phyloP scores from a whole-genome alignment of 1,140 invertebrate genomes.

The Homalodisca vitripennis region DNA sequence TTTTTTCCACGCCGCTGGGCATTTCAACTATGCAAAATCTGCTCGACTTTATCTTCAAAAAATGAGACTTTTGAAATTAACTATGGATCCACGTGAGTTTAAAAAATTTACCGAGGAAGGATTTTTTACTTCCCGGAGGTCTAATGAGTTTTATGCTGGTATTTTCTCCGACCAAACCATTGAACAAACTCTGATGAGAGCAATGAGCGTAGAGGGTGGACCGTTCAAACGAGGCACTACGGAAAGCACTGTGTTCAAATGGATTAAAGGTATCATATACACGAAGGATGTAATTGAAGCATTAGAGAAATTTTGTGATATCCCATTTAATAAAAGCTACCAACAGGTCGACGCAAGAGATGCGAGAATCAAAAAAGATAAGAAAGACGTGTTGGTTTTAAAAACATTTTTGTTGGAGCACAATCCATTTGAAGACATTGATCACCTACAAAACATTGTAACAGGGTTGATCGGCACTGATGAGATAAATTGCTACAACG shows the following conservation, averaged over 20 bases:
- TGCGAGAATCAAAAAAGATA: conserved; percentile 34
- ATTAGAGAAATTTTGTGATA: no score
- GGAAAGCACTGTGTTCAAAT: conserved; percentile 9
- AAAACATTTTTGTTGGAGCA: no score
- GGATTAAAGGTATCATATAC: not conserved
- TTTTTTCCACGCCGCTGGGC: conserved; percentile 38
- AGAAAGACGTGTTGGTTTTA: not conserved
- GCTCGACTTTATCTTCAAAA: conserved; percentile 27
- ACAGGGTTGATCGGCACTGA: no score
- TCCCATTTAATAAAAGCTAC: not conserved
- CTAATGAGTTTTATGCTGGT: conserved; percentile 6
- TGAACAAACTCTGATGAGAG: conserved; percentile 27
- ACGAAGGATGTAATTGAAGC: conserved; percentile 5
- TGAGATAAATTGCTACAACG: no score
- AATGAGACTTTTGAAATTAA: conserved; percentile 16
- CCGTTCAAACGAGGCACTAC: conserved; percentile 5
- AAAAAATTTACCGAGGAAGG: conserved; percentile 32
- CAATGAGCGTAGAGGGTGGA: conserved; percentile 16
- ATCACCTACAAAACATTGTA: no score
- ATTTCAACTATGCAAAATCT: conserved; percentile 35
- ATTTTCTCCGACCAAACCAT: conserved; percentile 24
- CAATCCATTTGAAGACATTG: no score
- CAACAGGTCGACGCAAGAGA: conserved; percentile 7
- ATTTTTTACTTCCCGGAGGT: conserved; percentile 25
- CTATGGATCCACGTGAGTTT: conserved; percentile 28